These are phyloP conservation scores for Meteorus cinctellus DNA, from an alignment of 2,888 invertebrate genomes.

Conservation along the genomic window DNA sequence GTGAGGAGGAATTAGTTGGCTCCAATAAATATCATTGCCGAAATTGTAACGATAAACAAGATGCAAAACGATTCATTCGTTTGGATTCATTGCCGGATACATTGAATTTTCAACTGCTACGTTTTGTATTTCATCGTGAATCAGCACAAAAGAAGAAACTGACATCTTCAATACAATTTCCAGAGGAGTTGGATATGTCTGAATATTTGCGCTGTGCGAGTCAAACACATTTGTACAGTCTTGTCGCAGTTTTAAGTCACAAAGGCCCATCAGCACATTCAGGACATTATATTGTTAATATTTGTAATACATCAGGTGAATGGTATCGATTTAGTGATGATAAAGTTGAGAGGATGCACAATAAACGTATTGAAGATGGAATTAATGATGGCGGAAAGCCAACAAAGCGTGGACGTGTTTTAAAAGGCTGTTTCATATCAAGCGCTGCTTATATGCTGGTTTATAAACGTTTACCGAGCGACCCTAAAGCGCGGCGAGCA, in stretches of 20 bases:
- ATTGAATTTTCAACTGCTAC: slow-evolving; percentile 77
- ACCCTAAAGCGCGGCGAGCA: slow-evolving; percentile 12
- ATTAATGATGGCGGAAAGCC: slow-evolving; percentile 57
- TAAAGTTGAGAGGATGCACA: slow-evolving; percentile 73
- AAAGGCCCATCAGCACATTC: slow-evolving; percentile 79
- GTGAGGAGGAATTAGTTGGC: slow-evolving; percentile 77
- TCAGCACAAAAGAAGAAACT: slow-evolving; percentile 78
- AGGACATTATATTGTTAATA: slow-evolving; percentile 79
- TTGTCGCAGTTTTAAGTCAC: slow-evolving; percentile 80
- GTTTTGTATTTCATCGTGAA: slow-evolving; percentile 78
- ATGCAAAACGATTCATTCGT: slow-evolving; percentile 76
- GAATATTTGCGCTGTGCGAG: slow-evolving; percentile 69
- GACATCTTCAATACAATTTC: slow-evolving; percentile 77
- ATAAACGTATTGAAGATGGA: slow-evolving; percentile 70
- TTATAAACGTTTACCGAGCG: slow-evolving; percentile 70
- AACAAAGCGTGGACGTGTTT: slow-evolving; percentile 67
- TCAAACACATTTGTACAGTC: slow-evolving; percentile 74
- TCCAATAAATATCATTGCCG: slow-evolving; percentile 78
- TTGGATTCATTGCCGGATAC: slow-evolving; percentile 76
- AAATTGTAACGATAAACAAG: slow-evolving; percentile 76
- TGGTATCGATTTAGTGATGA: slow-evolving; percentile 82
- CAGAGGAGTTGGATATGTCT: slow-evolving; percentile 78
- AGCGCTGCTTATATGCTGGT: slow-evolving; percentile 80
- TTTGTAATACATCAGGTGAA: slow-evolving; percentile 72
- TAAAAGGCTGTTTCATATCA: slow-evolving; percentile 75